Base-by-base conservation (phyloP, 2,113 vertebrate species). In the Mormoops blainvillei region DNA sequence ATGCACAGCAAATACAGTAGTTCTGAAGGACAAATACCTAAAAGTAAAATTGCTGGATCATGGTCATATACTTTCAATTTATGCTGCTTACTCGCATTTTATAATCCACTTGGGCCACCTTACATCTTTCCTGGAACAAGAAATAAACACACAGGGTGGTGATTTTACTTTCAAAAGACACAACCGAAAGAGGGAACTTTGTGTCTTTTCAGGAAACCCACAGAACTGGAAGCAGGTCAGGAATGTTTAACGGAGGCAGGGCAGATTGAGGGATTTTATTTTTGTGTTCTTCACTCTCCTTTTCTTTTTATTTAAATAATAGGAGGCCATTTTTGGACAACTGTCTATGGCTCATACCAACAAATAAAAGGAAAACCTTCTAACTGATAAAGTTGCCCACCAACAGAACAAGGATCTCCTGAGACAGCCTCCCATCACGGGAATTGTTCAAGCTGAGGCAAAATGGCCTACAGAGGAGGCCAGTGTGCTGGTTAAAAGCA, bases 151-250 rank as follows among this genome's bases (percentile, higher is more conserved):
- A 84, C 0, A 84, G 26, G 43, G 11, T 77, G 18, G 45, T 43
- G 61, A 78, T 76, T 89, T 92, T 70, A 94, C 68, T 83, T 92
- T 87, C 52, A 89, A 90, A 90, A 92, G 26, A n/a, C 58, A 77
- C 28, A 92, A 95, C 41, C 87, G 38, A 85, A 87, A 89, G 61
- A 61, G 63, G 31, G 63, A 95, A 83, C 38, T 78, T 31, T 36
- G 67, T 56, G 13, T 78, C 52, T 96, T 92, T 92, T 90, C 36
- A 83, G 61, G 84, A 97, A 96, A 74, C 77, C 87, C 95, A 76
- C 83, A 94, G 71, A 93, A 74, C 43, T 92, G 48, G 70, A 74
- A 86, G 48, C 50, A 24, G 54, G 78, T 63, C 78, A 76, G 83
- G 87, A 89, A 96, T 82, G 33, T 71, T 52, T 19, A 71, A 61